Evolutionary conservation across 2,113 vertebrate species (phyloP), one percentile per base, ranked within the genome.

Genomic region (Mugil cephalus): DNA sequence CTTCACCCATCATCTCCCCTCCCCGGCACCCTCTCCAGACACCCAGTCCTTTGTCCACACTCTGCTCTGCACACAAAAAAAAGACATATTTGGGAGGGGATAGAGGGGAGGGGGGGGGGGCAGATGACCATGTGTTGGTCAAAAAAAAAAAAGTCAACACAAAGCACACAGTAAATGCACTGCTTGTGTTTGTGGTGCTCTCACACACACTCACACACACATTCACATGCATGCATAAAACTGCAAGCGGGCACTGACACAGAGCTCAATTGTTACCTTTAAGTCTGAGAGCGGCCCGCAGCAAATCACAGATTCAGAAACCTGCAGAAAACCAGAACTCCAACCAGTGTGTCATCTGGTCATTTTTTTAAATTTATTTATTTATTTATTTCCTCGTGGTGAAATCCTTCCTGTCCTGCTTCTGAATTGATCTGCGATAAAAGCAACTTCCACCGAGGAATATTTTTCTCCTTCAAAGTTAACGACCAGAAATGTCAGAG

Each of bases 1-100:
- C 86, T 53, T 65, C 77, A 79, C 82, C 84, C 88, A 73, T 71
- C 77, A 69, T 62, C 76, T 63, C 72, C 73, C 86, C 63, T 65
- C 62, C 76, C 62, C 50, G 45, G 60, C 76, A 77, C 84, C 80
- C 84, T 82, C 60, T 81, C 82, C 80, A 89, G 83, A 92, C 91
- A 88, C 91, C 89, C 73, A 73, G 82, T 67, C 77, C 81, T 91
- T 93, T 92, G 89, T 92, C 86, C 86, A 50, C 78, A 74, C 52
- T 69, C 76, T 63, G 56, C 63, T 73, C 50, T 15, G 30, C 73
- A 51, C 58, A 62, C 58, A 69, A 62, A 73, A 35, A 74, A 69
- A 77, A 61, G 72, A 73, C 69, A 78, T 68, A 83, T 85, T 76
- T 71, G 38, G 50, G 77, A 51, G 53, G 43, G 63, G 38, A 69